Evolutionary conservation across 2,113 vertebrate species (phyloP), one percentile per base, ranked within the genome.

Genomic region (Colossoma macropomum): DNA sequence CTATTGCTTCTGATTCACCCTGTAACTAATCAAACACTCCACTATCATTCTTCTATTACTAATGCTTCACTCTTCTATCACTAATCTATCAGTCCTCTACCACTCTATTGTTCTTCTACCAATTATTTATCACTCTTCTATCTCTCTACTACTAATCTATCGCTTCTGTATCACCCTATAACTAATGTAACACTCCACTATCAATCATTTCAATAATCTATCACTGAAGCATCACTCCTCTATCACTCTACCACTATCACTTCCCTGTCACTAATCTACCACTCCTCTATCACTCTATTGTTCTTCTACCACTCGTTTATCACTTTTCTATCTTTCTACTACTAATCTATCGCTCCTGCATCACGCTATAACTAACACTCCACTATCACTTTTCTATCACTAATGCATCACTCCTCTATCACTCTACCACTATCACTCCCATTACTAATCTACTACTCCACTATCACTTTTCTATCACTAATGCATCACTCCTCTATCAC

Each of bases 101-200:
- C 10, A 45, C 41, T 45, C 4, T 7, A 38, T 7, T 38, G 34
- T 13, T 92, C 91, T 92, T 89, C 91, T 88, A 91, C 85, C 85
- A 82, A 89, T 88, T 85, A 86, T 85, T 84, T 81, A 86, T 9
- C 10, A 11, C 4, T 45, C 41, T 84, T 82, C 89, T 89, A 91
- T 86, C 87, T 88, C 88, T 19, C 30, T 13, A 17, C 38, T 32
- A 71, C 52, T 52, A 11, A 45, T 59, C 56, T 23, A 2, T 45
- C 41, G 10, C 41, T 45, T 28, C 48, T n/a, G n/a, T n/a, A n/a
- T n/a, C n/a, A n/a, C n/a, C 90, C 89, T 90, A 89, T 89, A 85
- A 84, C 56, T 19, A 5, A 45, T 91, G 2, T 45, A 45, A 9
- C 41, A 9, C 41, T 45, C 1, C 41, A 45, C 4, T 10, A 45